These are phyloP conservation scores for Piscicola geometra DNA, from an alignment of 2,888 invertebrate genomes.

Conservation along the genomic window DNA sequence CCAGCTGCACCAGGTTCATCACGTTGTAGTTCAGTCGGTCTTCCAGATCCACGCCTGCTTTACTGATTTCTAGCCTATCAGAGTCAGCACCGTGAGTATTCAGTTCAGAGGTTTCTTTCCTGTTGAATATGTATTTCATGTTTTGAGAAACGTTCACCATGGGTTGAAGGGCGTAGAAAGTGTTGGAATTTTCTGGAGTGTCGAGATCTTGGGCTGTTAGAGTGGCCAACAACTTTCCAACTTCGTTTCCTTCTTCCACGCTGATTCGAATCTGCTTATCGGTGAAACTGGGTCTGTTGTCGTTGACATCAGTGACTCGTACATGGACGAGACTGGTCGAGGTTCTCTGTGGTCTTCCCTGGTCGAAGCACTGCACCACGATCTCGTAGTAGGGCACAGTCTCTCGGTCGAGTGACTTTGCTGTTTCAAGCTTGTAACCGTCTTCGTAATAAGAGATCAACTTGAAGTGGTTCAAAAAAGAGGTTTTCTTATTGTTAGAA, in stretches of 20 bases:
- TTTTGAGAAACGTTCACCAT: neutral
- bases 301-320: slow-evolving; percentile 16
- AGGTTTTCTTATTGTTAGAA: neutral
- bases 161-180: slow-evolving; percentile 13
- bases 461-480: neutral
- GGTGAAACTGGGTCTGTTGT: slow-evolving; percentile 23
- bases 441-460: slow-evolving; percentile 1
- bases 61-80: neutral
- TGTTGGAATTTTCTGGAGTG: neutral
- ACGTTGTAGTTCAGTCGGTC: neutral
- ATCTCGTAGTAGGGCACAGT: neutral
- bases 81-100: neutral
- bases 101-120: neutral
- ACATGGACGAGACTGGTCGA: neutral
- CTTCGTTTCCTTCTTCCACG: slow-evolving; percentile 18
- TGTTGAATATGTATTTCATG: neutral
- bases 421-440: slow-evolving; percentile 27
- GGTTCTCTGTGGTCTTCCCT: neutral
- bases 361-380: slow-evolving; percentile 18
- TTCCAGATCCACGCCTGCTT: too few species aligned
- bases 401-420: slow-evolving; percentile 26
- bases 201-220: slow-evolving; percentile 16
- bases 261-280: neutral
- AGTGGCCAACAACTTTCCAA: slow-evolving; percentile 26
- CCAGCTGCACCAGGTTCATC: slow-evolving; percentile 8